These are phyloP conservation scores for Callipepla squamata DNA, from an alignment of 2,113 vertebrate species.

Conservation along the genomic window DNA sequence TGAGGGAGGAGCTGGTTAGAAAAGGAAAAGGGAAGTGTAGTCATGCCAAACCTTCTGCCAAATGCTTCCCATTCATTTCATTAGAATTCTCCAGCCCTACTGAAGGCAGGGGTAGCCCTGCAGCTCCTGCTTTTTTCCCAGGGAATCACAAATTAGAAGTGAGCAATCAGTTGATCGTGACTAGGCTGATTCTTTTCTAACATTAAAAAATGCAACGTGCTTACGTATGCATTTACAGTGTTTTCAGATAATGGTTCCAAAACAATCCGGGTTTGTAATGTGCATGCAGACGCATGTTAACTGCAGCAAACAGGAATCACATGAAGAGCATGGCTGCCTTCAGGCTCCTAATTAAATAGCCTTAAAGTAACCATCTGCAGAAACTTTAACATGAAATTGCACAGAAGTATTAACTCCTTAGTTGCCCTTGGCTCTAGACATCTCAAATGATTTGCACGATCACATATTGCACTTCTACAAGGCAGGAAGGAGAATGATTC, in stretches of 20 bases:
- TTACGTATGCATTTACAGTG: neutral
- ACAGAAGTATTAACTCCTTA: neutral
- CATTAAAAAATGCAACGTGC: neutral
- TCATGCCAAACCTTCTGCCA: neutral
- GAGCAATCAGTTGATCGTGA: fast-evolving
- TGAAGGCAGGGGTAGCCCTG: neutral
- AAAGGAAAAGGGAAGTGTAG: neutral
- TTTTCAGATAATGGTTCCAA: neutral
- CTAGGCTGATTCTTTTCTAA: neutral
- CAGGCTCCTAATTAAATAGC: slow-evolving; percentile 47
- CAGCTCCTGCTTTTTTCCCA: neutral
- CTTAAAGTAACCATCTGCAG: slow-evolving; percentile 60
- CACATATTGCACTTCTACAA: neutral
- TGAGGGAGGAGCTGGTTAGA: neutral
- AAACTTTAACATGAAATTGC: neutral
- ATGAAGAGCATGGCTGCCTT: slow-evolving; percentile 22
- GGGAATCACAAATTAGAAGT: neutral
- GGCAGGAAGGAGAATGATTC: neutral
- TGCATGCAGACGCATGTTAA: slow-evolving; percentile 30
- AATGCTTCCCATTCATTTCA: neutral
- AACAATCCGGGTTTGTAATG: neutral
- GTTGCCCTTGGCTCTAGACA: neutral
- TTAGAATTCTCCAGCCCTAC: neutral
- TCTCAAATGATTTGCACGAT: fast-evolving
- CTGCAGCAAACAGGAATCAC: neutral